A percentile compares a stretch with the other conserved stretches of the same genome.
Evolutionary conservation across 2,797 vertebrate genomes (phyloP).

Genomic region (Macropus fuliginosus): DNA sequence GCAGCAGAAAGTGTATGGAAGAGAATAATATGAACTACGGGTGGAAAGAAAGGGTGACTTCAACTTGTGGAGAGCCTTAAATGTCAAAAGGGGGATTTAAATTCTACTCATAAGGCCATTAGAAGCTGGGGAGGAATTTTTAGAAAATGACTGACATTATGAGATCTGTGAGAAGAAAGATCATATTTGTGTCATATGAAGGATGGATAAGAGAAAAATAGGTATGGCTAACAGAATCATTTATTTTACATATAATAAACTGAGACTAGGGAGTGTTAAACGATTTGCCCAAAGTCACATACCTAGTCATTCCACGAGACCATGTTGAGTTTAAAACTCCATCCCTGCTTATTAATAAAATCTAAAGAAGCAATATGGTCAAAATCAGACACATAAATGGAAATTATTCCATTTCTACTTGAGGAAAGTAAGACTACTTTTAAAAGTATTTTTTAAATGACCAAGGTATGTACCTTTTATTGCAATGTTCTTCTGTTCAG

Average conservation of each 20-base stretch:
- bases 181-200: background rate
- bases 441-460: background rate
- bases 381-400: background rate
- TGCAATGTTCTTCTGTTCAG: conserved; percentile 29
- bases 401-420: background rate
- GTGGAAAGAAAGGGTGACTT: background rate
- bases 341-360: background rate
- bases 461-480: background rate
- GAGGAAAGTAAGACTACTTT: background rate
- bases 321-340: background rate
- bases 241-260: background rate
- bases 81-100: background rate
- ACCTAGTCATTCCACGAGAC: background rate
- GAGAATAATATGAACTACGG: background rate
- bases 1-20: background rate
- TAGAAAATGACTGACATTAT: background rate
- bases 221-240: background rate
- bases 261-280: background rate
- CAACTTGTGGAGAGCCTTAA: background rate
- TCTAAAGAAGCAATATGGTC: background rate
- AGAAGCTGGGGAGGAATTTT: background rate
- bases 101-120: background rate
- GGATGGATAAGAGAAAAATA: background rate
- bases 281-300: background rate
- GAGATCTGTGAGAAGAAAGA: background rate